Evolutionary conservation across 2,797 vertebrate genomes (phyloP).

Genomic region (Myoxocephalus aenaeus): DNA sequence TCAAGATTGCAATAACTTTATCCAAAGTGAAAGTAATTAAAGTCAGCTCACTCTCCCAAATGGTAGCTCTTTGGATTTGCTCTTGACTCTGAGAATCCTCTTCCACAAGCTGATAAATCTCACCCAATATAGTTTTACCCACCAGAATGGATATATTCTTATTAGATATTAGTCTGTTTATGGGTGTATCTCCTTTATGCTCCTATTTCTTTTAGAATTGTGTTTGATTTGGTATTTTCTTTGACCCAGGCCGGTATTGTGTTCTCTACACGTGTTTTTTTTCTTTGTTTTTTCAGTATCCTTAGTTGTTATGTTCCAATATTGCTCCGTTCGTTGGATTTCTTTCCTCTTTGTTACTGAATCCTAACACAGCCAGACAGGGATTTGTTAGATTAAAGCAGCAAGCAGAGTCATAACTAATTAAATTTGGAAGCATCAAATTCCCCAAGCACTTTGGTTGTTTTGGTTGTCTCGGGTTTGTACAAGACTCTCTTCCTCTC

Average conservation of each 20-base stretch:
- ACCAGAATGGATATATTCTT: neutral
- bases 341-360: neutral
- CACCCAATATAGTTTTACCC: neutral
- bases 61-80: neutral
- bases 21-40: slow-evolving; percentile 9
- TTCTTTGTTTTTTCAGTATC: neutral
- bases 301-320: neutral
- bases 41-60: slow-evolving; percentile 5
- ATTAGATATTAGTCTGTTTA: neutral
- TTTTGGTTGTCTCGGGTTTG: neutral
- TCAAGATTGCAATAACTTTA: slow-evolving; percentile 6
- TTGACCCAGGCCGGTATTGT: neutral
- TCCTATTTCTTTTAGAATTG: neutral
- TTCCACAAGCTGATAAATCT: neutral
- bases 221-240: neutral
- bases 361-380: neutral
- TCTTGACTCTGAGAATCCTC: neutral
- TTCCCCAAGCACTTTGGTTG: neutral
- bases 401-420: neutral
- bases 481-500: neutral
- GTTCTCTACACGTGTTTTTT: neutral
- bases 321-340: neutral
- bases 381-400: neutral
- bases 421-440: neutral
- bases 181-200: neutral